phyloP scores from a whole-genome alignment of 2,888 invertebrate genomes.

The Acleris cristana region DNA sequence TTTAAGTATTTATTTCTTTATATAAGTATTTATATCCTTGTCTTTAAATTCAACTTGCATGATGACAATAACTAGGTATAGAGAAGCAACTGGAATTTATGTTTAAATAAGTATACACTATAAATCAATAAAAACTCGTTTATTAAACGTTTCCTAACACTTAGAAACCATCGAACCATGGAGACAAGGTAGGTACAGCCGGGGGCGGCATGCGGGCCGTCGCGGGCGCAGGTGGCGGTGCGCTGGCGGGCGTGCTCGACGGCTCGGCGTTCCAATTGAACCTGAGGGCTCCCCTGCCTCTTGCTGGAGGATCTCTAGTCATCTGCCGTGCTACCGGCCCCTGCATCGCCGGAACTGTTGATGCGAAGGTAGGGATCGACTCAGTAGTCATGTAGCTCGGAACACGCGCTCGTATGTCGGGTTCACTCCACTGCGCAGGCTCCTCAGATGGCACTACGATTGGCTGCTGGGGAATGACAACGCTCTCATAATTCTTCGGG shows the following conservation, averaged over 20 bases:
- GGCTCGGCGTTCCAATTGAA: conserved; percentile 48
- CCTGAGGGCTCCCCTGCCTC: conserved; percentile 52
- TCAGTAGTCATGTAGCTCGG: conserved; percentile 5
- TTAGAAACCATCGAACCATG: conserved; percentile 60
- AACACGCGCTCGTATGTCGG: neutral
- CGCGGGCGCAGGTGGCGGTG: conserved; percentile 23
- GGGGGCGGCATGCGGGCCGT: conserved; percentile 43
- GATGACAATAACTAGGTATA: no score
- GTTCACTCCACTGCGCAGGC: conserved; percentile 8
- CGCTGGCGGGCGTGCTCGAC: conserved; percentile 16
- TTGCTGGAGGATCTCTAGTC: conserved; percentile 10
- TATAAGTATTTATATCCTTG: no score
- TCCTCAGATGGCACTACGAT: conserved; percentile 13
- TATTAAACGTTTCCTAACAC: conserved; percentile 39
- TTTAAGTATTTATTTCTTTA: no score
- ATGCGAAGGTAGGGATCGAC: conserved; percentile 1
- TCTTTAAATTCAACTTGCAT: no score
- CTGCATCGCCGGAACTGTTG: conserved; percentile 18
- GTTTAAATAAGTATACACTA: no score
- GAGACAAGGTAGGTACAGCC: conserved; percentile 56
- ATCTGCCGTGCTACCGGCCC: conserved; percentile 19
- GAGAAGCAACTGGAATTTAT: no score
- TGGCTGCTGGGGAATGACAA: conserved; percentile 3
- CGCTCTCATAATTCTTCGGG: conserved; percentile 17
- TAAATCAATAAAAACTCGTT: no score